Percentiles rank a stretch among this genome's conserved stretches.
Evolutionary conservation across 2,888 invertebrate species (phyloP).

Genomic region (Cantharis lateralis): DNA sequence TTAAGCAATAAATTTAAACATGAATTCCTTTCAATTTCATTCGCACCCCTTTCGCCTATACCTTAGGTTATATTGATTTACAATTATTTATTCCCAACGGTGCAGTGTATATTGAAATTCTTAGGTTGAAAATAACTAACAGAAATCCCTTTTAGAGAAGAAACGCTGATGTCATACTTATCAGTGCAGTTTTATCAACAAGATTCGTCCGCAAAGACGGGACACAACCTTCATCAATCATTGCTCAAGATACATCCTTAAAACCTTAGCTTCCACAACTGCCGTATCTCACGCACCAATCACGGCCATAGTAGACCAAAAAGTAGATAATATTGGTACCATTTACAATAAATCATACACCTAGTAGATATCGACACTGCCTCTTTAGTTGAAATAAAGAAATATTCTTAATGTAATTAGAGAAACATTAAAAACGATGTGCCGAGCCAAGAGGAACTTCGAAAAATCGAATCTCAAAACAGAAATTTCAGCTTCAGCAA

Average conservation of each 20-base stretch:
- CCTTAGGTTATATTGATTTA: constrained; percentile 6
- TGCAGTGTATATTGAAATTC: constrained; percentile 19
- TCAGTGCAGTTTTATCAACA: constrained; percentile 28
- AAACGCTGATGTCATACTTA: constrained; percentile 30
- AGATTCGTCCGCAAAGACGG: constrained; percentile 25
- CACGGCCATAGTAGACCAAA: constrained; percentile 7
- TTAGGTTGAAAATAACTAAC: constrained; percentile 16
- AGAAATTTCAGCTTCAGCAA: neutral
- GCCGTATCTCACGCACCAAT: constrained; percentile 12
- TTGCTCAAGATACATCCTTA: constrained; percentile 22
- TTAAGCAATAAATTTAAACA: neutral
- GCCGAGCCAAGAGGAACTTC: too few relatives aligned
- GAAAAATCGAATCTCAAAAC: neutral
- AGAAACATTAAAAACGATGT: too few relatives aligned
- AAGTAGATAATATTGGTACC: neutral
- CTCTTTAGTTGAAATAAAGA: neutral
- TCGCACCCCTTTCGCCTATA: neutral
- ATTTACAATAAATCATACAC: neutral
- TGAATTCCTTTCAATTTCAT: constrained; percentile 2
- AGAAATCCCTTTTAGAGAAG: constrained; percentile 15
- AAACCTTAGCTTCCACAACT: constrained; percentile 18
- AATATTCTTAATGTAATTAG: neutral
- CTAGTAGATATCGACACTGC: neutral
- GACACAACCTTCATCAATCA: constrained; percentile 32
- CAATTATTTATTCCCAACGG: constrained; percentile 16